A percentile compares a stretch with the other conserved stretches of the same genome.
These are phyloP conservation scores for Buathra laborator DNA, from an alignment of 2,888 invertebrate species.

Conservation along the genomic window DNA sequence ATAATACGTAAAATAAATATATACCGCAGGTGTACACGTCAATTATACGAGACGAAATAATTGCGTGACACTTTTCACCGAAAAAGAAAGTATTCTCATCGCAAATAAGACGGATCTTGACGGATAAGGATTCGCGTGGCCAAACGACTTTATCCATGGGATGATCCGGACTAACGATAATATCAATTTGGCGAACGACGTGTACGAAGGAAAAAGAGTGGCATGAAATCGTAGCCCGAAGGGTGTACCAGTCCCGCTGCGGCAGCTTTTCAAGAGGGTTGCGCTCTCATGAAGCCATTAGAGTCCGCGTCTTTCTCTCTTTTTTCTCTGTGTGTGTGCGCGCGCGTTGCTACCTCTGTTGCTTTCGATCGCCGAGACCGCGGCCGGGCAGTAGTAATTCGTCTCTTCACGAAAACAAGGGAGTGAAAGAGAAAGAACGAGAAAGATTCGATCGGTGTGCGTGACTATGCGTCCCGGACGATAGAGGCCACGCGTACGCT, in stretches of 20 bases:
- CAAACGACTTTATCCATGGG: slow-evolving; percentile 25
- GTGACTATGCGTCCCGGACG: slow-evolving; percentile 41
- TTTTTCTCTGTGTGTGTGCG: slow-evolving; percentile 17
- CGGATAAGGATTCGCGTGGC: slow-evolving; percentile 26
- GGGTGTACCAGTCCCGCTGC: slow-evolving; percentile 44
- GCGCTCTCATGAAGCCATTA: slow-evolving; percentile 76
- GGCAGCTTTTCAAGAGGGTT: slow-evolving; percentile 30
- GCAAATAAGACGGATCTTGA: neutral
- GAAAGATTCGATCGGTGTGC: slow-evolving; percentile 55
- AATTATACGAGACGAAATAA: slow-evolving; percentile 41
- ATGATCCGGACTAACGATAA: slow-evolving; percentile 58
- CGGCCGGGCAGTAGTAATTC: neutral
- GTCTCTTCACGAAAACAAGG: slow-evolving; percentile 66
- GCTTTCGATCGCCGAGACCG: neutral
- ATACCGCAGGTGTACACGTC: slow-evolving; percentile 31
- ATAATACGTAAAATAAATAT: neutral
- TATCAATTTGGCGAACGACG: slow-evolving; percentile 58
- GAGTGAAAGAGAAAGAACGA: slow-evolving; percentile 2
- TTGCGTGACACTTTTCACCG: slow-evolving; percentile 29
- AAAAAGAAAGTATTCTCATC: slow-evolving; percentile 20
- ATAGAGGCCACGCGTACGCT: slow-evolving; percentile 27
- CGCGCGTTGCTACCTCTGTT: slow-evolving; percentile 2
- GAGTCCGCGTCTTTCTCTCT: slow-evolving; percentile 64
- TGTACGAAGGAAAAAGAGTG: slow-evolving; percentile 37
- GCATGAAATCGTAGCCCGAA: slow-evolving; percentile 63